phyloP scores from a whole-genome alignment of 2,113 vertebrate species.

The Boulengeromyrus knoepffleri region DNA sequence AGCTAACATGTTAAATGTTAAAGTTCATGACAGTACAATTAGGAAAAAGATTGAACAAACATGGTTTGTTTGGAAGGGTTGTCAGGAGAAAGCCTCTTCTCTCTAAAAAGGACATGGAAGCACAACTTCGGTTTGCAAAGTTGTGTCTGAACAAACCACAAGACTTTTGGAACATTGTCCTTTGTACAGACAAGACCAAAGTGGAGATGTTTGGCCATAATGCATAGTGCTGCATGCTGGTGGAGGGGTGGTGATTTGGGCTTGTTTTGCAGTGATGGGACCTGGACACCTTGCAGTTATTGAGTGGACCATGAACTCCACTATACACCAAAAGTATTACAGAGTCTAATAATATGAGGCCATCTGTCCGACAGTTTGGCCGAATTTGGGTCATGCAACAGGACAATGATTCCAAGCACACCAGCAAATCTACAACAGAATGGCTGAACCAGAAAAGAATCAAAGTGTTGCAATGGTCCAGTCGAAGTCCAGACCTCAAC shows the following conservation, averaged over 20 bases:
- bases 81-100: neutral
- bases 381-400: no score
- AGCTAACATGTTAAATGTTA: neutral
- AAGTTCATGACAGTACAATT: neutral
- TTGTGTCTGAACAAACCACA: neutral
- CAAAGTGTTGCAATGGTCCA: neutral
- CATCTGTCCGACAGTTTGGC: no score
- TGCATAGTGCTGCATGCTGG: no score
- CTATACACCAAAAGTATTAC: no score
- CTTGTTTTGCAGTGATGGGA: no score
- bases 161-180: neutral
- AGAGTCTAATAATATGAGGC: no score
- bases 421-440: neutral
- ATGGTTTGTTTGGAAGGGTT: neutral
- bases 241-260: no score
- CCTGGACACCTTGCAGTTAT: no score
- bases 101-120: neutral
- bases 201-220: neutral
- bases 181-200: neutral
- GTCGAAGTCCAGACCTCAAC: neutral
- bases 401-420: neutral
- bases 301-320: no score
- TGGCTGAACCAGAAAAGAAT: neutral
- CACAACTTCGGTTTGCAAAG: neutral
- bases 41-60: neutral